Base-by-base conservation (phyloP, 2,797 vertebrate genomes). In the Diplodus puntazzo region DNA sequence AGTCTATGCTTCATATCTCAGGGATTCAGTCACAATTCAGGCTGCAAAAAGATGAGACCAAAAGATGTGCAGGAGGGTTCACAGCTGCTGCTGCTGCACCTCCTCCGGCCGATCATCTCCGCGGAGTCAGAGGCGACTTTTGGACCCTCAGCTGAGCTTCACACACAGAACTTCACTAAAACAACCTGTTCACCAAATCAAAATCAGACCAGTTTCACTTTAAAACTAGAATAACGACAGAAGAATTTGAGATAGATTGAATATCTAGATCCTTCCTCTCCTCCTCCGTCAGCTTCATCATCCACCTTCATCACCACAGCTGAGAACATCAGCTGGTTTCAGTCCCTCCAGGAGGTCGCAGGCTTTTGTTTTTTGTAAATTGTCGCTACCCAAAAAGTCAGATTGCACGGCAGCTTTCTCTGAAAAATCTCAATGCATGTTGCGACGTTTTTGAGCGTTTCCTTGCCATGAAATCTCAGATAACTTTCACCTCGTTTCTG, bases 1-100 rank as follows among this genome's bases (percentile, higher is more conserved):
- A 43, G 79, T 67, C 21, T 63, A 6, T 59, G 71, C 69, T 69
- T 69, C 58, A 52, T 49, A 30, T 18, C 89, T 90, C 89, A 90
- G 85, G 89, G 87, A 90, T 87, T 74, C 45, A 49, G 17, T 43
- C 13, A 52, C 39, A 45, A 5, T 17, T 63, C 61, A 79, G 72
- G 77, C 60, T 58, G 71, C 71, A 53, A 27, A 34, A 20, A 34
- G 21, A 50, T 11, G 46, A 63, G 18, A 52, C 64, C 30, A 21
- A 50, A 64, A 66, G 14, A 27, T 1, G 21, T 30, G 18, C 45
- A 63, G 76, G 50, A 7, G 25, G 45, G 5, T 34, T 21, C 17
- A 5, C 8, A 30, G 50, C 50, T 30, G 59, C 50, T 60, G 68
- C 46, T 12, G 43, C 30, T 42, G n/a, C 30, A 3, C 27, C 3